Evolutionary conservation across 2,797 vertebrate genomes (phyloP), one percentile per base, ranked within the genome.

Genomic region (Rallus crepitans): DNA sequence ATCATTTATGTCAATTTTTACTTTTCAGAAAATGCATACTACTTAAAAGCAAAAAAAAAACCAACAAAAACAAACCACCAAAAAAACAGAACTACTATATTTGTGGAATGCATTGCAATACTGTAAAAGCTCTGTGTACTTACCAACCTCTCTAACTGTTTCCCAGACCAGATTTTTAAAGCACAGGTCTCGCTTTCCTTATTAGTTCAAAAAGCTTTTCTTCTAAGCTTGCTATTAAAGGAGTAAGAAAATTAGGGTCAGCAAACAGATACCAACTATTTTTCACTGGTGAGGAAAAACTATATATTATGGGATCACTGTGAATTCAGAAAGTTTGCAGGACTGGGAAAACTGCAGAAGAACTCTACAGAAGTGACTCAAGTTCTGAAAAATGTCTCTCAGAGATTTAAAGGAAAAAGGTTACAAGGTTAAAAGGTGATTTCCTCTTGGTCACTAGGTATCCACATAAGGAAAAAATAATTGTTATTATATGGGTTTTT

Each of bases 191-290:
- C 97, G 97, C 59, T 97, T 98, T 45, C 96, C 94, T 98, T 90
- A 99, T 98, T 94, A 98, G 89, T 64, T 98, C 95, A 97, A 98
- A 98, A 93, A 99, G 97, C 39, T 97, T 98, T 47, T 98, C 96
- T 97, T 98, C 98, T 77, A 98, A 98, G 90, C 76, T 98, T 94
- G 97, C 98, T 94, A 94, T 82, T 97, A 99, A 99, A 42, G 98
- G 98, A 81, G 45, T 23, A 93, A 95, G 56, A 96, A 96, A 96
- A 86, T 70, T 56, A 97, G 91, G 25, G 61, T 60, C n/a, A 37
- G 52, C 82, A 87, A 81, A 65, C 5, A 6, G 75, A 85, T 68
- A 80, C 18, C 21, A 77, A 59, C 60, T 77, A 21, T 75, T 93
- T 93, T 85, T 77, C 64, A 50, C 64, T 24, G 6, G 6, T 64